Evolutionary conservation across 1,140 invertebrate genomes (phyloP).

Genomic region (Hypothenemus hampei): DNA sequence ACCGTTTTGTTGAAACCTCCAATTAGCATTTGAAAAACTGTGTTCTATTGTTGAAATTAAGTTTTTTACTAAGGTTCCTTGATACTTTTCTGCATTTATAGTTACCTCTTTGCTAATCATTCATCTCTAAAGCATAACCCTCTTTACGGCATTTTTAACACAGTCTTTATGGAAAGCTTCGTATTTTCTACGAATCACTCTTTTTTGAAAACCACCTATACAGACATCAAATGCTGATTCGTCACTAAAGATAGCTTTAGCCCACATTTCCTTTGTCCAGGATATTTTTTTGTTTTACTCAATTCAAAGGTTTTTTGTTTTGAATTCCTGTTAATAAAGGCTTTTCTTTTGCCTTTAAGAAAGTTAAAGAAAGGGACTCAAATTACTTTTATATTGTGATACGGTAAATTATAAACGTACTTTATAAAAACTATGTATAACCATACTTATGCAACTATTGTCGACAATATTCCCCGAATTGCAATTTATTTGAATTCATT

Average conservation of each 20-base stretch:
- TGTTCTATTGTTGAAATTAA: neutral
- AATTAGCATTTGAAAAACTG: neutral
- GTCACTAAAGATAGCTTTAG: neutral
- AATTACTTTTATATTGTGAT: too few species aligned
- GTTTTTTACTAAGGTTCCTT: neutral
- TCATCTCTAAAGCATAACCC: neutral
- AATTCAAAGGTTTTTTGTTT: neutral
- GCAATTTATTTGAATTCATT: too few species aligned
- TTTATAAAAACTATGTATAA: too few species aligned
- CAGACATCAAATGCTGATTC: neutral
- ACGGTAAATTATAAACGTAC: too few species aligned
- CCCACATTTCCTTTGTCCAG: neutral
- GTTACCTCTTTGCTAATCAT: neutral
- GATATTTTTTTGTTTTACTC: neutral
- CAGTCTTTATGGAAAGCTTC: neutral
- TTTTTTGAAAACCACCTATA: neutral
- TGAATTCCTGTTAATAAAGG: neutral
- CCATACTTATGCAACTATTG: too few species aligned
- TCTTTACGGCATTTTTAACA: neutral
- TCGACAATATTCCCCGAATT: too few species aligned
- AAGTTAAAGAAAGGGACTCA: too few species aligned
- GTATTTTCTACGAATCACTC: neutral
- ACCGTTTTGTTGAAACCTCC: neutral
- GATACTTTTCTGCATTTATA: neutral
- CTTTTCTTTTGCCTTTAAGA: neutral